Conservation (phyloP, 35 echinoderm and acorn worm species). For the Lytechinus pictus region DNA sequence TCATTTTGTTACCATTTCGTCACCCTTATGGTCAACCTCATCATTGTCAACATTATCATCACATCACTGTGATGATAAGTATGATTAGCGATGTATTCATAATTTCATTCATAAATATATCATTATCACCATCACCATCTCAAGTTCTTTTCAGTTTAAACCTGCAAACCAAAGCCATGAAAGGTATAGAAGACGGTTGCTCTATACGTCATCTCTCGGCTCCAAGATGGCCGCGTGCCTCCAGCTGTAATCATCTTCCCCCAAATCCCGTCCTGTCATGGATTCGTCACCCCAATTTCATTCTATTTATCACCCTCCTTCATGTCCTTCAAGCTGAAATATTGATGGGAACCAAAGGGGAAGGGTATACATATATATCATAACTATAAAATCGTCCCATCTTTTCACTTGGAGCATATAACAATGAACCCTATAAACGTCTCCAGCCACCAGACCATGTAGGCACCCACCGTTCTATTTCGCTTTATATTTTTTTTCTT, state of each 20-base stretch:
- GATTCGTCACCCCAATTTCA: background rate
- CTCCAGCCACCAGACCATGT: constrained; percentile 7
- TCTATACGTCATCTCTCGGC: background rate
- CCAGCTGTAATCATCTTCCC: background rate
- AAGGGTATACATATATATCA: background rate
- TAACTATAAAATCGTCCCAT: background rate
- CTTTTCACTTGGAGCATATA: background rate
- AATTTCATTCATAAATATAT: too few relatives aligned
- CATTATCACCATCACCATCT: background rate
- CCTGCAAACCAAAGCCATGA: background rate
- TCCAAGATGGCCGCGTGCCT: background rate
- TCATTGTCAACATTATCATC: too few relatives aligned
- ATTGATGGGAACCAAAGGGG: background rate
- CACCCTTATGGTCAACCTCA: too few relatives aligned
- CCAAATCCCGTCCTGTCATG: background rate
- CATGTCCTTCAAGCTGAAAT: background rate
- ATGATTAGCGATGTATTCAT: too few relatives aligned
- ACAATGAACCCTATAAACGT: background rate
- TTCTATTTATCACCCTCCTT: background rate
- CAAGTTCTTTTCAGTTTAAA: background rate
- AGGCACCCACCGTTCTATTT: background rate
- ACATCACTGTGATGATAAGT: too few relatives aligned
- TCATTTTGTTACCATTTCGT: too few relatives aligned
- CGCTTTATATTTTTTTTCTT: background rate
- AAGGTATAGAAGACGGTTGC: background rate